Evolutionary conservation across 1,140 invertebrate genomes (phyloP).

Genomic region (Achroia grisella): DNA sequence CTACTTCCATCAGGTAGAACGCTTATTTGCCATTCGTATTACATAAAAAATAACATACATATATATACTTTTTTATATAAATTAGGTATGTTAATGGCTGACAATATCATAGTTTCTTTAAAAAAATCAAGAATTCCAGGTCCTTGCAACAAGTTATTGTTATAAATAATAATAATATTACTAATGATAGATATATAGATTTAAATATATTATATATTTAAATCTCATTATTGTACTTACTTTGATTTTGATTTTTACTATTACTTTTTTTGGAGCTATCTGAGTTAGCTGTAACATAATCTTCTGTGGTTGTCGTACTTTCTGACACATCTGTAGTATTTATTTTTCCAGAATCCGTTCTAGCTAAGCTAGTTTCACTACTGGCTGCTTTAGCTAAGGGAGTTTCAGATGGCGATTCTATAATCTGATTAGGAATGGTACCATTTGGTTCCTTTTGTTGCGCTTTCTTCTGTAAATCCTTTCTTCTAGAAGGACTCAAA

Average conservation of each 20-base stretch:
- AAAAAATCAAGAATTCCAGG: too few species aligned
- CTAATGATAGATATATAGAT: too few species aligned
- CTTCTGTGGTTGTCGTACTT: conserved; percentile 89
- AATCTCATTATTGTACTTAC: conserved; percentile 34
- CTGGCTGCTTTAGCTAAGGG: conserved; percentile 44
- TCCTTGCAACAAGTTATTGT: too few species aligned
- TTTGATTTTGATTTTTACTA: conserved; percentile 54
- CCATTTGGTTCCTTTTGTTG: conserved; percentile 64
- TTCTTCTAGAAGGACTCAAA: conserved; percentile 67
- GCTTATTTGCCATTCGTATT: too few species aligned
- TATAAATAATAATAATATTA: too few species aligned
- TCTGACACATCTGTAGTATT: conserved; percentile 86
- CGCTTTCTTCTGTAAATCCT: conserved; percentile 63
- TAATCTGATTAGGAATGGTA: conserved; percentile 48
- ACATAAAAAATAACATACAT: too few species aligned
- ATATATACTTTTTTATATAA: too few species aligned
- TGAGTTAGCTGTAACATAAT: conserved; percentile 91
- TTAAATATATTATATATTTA: too few species aligned
- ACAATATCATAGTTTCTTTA: too few species aligned
- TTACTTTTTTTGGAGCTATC: conserved; percentile 77
- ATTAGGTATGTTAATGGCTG: too few species aligned
- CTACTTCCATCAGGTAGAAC: too few species aligned
- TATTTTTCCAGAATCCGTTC: conserved; percentile 83
- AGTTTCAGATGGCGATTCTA: conserved; percentile 51
- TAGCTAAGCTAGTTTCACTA: conserved; percentile 65